Evolutionary conservation across 2,888 invertebrate genomes (phyloP).

Genomic region (Buathra laborator): DNA sequence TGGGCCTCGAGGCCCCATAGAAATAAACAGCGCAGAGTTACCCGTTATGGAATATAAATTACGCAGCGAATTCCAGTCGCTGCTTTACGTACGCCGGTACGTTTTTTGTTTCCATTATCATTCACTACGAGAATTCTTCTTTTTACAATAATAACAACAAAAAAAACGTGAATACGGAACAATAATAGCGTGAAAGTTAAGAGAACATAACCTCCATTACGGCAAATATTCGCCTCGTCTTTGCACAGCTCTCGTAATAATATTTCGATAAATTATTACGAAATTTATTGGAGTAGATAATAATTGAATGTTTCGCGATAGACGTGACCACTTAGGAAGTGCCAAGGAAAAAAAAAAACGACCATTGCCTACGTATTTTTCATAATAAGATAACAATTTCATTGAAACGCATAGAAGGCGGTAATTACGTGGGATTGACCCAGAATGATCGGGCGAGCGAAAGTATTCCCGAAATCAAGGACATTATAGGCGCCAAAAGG

Average conservation of each 20-base stretch:
- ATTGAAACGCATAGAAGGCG: conserved; percentile 23
- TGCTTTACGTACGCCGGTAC: conserved; percentile 35
- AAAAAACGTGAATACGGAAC: neutral
- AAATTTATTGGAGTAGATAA: neutral
- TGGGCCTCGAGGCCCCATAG: conserved; percentile 28
- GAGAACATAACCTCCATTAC: conserved; percentile 7
- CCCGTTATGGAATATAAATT: conserved; percentile 66
- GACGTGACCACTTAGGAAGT: conserved; percentile 5
- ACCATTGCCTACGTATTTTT: conserved; percentile 19
- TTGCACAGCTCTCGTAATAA: neutral
- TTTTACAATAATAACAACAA: neutral
- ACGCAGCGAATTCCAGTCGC: conserved; percentile 57
- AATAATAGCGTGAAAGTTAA: conserved; percentile 45
- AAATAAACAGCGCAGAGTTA: conserved; percentile 50
- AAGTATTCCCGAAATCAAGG: conserved; percentile 43
- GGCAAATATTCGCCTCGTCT: neutral
- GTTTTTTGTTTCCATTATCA: conserved; percentile 57
- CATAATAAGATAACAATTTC: conserved; percentile 25
- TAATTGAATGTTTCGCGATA: conserved; percentile 54
- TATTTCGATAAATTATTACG: neutral
- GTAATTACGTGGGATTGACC: conserved; percentile 46
- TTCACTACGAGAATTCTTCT: conserved; percentile 16
- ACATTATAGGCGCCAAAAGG: neutral
- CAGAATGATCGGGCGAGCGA: conserved; percentile 38
- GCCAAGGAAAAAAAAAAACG: neutral